Evolutionary conservation across 2,797 vertebrate genomes (phyloP).

Genomic region (Characodon lateralis): DNA sequence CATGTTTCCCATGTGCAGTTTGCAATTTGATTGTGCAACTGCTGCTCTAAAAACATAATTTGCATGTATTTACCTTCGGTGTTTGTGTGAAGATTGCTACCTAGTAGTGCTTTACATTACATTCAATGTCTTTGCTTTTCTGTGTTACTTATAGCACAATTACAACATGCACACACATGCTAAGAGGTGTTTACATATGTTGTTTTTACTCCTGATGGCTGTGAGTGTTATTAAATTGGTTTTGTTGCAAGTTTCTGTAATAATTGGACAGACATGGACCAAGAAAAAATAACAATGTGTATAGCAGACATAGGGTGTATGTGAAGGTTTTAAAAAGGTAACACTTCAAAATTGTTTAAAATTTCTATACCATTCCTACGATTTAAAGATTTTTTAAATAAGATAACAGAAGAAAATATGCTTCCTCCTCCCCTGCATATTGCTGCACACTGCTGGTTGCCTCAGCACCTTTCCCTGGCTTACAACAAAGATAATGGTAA

Average conservation of each 20-base stretch:
- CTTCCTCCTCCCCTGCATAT: neutral
- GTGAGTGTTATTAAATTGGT: neutral
- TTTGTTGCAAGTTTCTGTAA: neutral
- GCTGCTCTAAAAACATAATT: too few relatives aligned
- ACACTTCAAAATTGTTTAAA: neutral
- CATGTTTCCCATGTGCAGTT: constrained; percentile 19
- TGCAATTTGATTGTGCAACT: too few relatives aligned
- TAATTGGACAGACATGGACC: neutral
- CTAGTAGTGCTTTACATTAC: neutral
- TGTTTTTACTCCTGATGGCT: neutral
- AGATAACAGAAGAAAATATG: too few relatives aligned
- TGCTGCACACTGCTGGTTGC: neutral
- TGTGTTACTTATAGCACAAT: neutral
- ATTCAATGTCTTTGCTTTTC: neutral
- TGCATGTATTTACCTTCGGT: too few relatives aligned
- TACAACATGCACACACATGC: neutral
- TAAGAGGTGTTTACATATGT: neutral
- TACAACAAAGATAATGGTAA: neutral
- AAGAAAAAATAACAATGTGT: neutral
- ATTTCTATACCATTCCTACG: neutral
- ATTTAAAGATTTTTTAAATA: too few relatives aligned
- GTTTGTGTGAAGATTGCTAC: too few relatives aligned
- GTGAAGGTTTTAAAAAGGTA: neutral
- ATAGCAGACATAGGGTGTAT: neutral
- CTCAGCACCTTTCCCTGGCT: neutral